These are phyloP conservation scores for Papilio gigon DNA, from an alignment of 2,888 invertebrate genomes.

Conservation along the genomic window DNA sequence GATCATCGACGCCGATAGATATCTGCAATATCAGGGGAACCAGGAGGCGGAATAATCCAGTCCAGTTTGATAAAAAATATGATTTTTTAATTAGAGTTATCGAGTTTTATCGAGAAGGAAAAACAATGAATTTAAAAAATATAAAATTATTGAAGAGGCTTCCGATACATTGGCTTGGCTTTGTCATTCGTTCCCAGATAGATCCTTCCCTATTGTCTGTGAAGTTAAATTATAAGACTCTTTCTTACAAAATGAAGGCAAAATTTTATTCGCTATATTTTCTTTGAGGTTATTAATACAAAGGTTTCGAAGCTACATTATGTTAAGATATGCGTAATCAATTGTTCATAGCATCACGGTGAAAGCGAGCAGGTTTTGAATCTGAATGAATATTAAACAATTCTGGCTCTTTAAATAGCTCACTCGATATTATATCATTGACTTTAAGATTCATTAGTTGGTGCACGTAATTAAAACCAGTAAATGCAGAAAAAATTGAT, in stretches of 20 bases:
- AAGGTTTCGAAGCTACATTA: slow-evolving; percentile 17
- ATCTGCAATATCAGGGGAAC: too few relatives aligned
- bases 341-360: slow-evolving; percentile 15
- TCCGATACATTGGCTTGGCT: not conserved
- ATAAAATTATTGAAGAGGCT: not conserved
- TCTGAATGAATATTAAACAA: slow-evolving; percentile 33
- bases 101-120: not conserved
- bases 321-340: slow-evolving; percentile 33
- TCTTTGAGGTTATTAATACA: slow-evolving; percentile 16
- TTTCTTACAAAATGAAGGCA: not conserved
- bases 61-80: too few relatives aligned
- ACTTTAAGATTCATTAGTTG: slow-evolving; percentile 10
- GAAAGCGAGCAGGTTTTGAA: slow-evolving; percentile 20
- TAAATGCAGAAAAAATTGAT: not conserved
- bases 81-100: not conserved
- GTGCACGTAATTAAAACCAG: not conserved
- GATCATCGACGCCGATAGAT: too few relatives aligned
- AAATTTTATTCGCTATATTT: slow-evolving; percentile 4
- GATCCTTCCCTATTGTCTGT: not conserved
- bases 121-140: not conserved
- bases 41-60: too few relatives aligned
- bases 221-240: not conserved
- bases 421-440: not conserved
- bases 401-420: slow-evolving; percentile 15
- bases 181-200: slow-evolving; percentile 7